Evolutionary conservation across 2,888 invertebrate species (phyloP), one percentile per base, ranked within the genome.

Genomic region (Chrysopilus asiliformis): DNA sequence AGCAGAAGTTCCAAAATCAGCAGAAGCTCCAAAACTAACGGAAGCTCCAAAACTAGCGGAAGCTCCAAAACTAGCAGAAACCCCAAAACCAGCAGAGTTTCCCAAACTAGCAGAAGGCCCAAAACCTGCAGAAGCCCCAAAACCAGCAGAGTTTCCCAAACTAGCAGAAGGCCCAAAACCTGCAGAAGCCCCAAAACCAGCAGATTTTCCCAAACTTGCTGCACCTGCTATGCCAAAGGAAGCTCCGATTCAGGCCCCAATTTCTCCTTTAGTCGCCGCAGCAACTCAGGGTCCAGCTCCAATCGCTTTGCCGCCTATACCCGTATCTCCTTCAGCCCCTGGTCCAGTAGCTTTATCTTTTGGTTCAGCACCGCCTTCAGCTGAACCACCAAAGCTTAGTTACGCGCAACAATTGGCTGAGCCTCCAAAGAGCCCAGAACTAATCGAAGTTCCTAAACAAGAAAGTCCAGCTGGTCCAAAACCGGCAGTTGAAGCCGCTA

Each of bases 111-210:
- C 14, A 1, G 43, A 42, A 13, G 7, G 34, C 13, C 80, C 81
- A 10, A 80, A 76, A 34, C 74, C 76, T 34, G 71, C 71, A 13
- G 38, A 41, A 9, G 25, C 25, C 4, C 9, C 34, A 2, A 45
- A 44, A 30, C 14, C 16, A 8, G 26, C n/a, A 3, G 44, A 44
- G 5, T 17, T 25, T 13, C 18, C 19, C 1, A 41, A 32, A 24
- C 2, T 20, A 22, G 32, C 27, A 2, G 36, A 41, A 15, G n/a
- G 19, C 20, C 16, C 29, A 1, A 57, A 87, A 91, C 19, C 93
- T 91, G 61, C 87, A 93, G 89, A 71, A 93, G 51, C 56, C 67
- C 93, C 50, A 89, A 84, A 63, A 91, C 94, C 60, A 91, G 12
- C 83, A 89, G 9, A 44, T 93, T 94, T 56, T 67, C 93, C 50